These are phyloP conservation scores for Sus scrofa DNA, from an alignment of 2,113 vertebrate species.

Conservation along the genomic window DNA sequence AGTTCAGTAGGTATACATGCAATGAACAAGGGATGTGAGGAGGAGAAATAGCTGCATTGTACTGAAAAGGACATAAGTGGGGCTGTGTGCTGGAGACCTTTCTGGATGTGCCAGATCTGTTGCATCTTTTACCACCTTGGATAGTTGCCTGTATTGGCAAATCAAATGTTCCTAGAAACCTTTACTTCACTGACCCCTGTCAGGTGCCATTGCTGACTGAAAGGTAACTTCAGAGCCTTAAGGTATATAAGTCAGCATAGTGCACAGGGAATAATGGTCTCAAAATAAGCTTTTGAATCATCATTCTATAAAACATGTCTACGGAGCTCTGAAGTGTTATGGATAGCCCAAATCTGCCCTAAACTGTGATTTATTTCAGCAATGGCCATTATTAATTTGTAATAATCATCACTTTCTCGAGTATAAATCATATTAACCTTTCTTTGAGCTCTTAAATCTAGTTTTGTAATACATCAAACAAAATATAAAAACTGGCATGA, in stretches of 20 bases:
- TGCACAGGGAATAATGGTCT: not conserved
- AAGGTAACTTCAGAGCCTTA: not conserved
- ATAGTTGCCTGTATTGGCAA: not conserved
- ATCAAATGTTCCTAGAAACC: not conserved
- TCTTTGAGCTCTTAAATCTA: constrained; percentile 9
- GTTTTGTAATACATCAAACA: constrained; percentile 49
- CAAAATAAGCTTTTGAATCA: not conserved
- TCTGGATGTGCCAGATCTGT: not conserved
- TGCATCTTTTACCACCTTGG: not conserved
- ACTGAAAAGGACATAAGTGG: not conserved
- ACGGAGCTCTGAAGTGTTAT: not conserved
- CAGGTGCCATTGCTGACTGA: not conserved
- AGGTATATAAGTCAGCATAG: not conserved
- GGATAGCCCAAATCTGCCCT: not conserved
- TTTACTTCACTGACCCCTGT: not conserved
- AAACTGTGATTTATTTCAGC: constrained; percentile 46
- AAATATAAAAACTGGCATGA: not conserved
- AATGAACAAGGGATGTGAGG: not conserved
- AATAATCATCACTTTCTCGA: constrained; percentile 35
- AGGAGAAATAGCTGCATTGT: not conserved
- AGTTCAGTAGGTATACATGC: not conserved
- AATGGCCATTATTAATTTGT: constrained; percentile 47
- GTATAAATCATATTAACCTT: constrained; percentile 55
- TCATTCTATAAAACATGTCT: not conserved
- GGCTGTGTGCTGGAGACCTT: not conserved